These are phyloP conservation scores for Felis chaus DNA, from an alignment of 2,113 vertebrate genomes.

Conservation along the genomic window DNA sequence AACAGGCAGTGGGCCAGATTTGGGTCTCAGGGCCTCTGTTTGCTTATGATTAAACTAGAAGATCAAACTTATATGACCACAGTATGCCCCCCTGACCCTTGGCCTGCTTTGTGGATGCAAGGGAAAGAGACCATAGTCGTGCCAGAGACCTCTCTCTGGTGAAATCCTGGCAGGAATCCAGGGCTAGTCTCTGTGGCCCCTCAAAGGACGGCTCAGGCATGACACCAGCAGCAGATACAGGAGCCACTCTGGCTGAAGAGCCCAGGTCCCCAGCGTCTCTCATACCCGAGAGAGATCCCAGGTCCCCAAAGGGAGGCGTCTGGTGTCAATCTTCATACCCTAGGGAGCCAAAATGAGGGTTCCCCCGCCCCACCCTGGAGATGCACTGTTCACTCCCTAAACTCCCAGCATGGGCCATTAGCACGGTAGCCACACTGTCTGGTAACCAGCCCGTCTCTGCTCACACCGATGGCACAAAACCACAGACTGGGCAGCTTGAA, in stretches of 20 bases:
- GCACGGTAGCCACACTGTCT: background rate
- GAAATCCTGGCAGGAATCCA: background rate
- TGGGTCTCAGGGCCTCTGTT: background rate
- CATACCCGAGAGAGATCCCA: background rate
- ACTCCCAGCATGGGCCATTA: background rate
- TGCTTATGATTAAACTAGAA: background rate
- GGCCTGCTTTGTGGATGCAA: background rate
- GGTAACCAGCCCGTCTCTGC: background rate
- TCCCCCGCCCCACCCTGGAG: background rate
- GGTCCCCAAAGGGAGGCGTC: background rate
- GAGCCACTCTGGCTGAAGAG: background rate
- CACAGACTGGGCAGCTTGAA: background rate
- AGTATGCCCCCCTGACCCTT: background rate
- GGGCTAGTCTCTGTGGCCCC: background rate
- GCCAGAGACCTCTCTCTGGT: background rate
- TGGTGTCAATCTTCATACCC: background rate
- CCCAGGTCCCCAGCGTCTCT: background rate
- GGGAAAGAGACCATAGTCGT: background rate
- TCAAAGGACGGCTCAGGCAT: background rate
- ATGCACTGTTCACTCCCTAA: background rate
- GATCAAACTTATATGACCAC: background rate
- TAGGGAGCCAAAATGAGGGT: background rate
- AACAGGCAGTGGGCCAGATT: background rate
- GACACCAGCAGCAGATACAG: background rate
- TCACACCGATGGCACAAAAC: background rate